Evolutionary conservation across 30 jellyfish, hydroid and myxozoan species (phyloP), one percentile per base, ranked within the genome.

Genomic region (Hydra vulgaris): DNA sequence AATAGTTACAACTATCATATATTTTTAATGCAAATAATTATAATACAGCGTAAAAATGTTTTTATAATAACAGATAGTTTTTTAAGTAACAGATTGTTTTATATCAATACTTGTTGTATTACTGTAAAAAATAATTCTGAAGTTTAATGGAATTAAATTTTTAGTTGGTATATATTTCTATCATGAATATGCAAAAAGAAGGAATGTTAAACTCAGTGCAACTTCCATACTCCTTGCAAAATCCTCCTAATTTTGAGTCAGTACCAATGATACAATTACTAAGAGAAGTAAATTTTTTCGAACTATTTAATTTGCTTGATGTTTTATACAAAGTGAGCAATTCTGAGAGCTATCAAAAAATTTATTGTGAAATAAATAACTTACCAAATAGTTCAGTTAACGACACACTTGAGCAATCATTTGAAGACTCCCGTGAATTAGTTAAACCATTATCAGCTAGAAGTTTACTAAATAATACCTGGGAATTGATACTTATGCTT

Each of bases 191-290:
- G 66, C 84, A 96, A 25, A 88, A 88, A 70, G 99, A 94, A 21
- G 85, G 96, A 40, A 52, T 81, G 74, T 71, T 70, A 23, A 83
- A 79, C 26, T 72, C 85, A 12, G 74, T 95, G 25, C 96, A 88
- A 52, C 73, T 79, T 53, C 99, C 99, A 8, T 82, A 95, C 23
- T 94, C 99, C 0, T 83, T 88, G 54, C 95, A 76, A 54, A 88
- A 83, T 17, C 83, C 99, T 20, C 99, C 99, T 0, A 85, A 83
- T 26, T 82, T 84, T 88, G 93, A 84, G 19, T 95, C 99, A 21
- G 95, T 95, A 15, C 96, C 96, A 4, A 94, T 88, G 95, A 93
- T 88, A 17, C 96, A 94, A 72, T 83, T 94, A 8, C 85, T 94
- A 16, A 82, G 78, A 16, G 90, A 73, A 17, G 92, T 87, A 23